phyloP scores from a whole-genome alignment of 1,140 invertebrate species.

The Cheumatopsyche charites region DNA sequence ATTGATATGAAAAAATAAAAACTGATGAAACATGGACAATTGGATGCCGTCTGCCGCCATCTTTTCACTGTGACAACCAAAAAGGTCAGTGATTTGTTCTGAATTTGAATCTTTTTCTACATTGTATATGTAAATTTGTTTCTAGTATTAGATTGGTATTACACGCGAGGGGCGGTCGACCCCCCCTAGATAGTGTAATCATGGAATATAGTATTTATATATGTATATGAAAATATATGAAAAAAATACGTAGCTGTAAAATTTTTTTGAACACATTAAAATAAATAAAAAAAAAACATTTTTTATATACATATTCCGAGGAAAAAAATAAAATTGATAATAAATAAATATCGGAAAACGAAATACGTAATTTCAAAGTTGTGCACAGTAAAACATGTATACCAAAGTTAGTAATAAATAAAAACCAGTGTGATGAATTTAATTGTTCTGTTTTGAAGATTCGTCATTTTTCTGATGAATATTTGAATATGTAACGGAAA shows the following conservation, averaged over 20 bases:
- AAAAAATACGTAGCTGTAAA: slow-evolving; percentile 44
- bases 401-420: slow-evolving; percentile 48
- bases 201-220: slow-evolving; percentile 48
- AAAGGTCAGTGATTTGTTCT: slow-evolving; percentile 48
- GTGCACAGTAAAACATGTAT: slow-evolving; percentile 46
- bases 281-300: slow-evolving; percentile 42
- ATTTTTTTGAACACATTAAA: slow-evolving; percentile 44
- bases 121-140: slow-evolving; percentile 49
- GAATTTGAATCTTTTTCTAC: slow-evolving; percentile 47
- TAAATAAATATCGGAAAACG: slow-evolving; percentile 38
- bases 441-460: slow-evolving; percentile 38
- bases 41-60: slow-evolving; percentile 35
- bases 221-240: slow-evolving; percentile 38
- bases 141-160: slow-evolving; percentile 45
- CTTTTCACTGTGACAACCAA: slow-evolving; percentile 17
- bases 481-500: slow-evolving; percentile 54
- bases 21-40: slow-evolving; percentile 21
- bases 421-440: slow-evolving; percentile 42
- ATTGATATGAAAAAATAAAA: background rate
- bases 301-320: slow-evolving; percentile 49
- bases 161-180: slow-evolving; percentile 27
- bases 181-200: slow-evolving; percentile 42
- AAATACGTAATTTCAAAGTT: slow-evolving; percentile 49
- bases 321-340: slow-evolving; percentile 45
- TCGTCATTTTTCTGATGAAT: slow-evolving; percentile 13